Percentiles rank a stretch among this genome's conserved stretches.
Evolutionary conservation across 2,888 invertebrate genomes (phyloP).

Genomic region (Sturmia bella): DNA sequence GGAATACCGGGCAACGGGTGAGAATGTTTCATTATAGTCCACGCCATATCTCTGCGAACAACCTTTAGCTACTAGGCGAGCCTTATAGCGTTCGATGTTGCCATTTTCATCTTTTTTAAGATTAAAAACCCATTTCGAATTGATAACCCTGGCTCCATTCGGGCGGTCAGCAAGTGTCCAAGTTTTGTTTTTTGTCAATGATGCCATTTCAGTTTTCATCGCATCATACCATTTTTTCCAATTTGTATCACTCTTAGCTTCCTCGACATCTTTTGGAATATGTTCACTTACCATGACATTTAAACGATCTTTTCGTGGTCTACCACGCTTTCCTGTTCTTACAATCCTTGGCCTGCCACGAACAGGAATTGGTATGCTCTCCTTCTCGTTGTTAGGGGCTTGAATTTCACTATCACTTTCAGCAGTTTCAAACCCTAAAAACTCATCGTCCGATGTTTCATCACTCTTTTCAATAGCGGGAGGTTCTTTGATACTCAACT

Average conservation of each 20-base stretch:
- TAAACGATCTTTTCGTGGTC: not conserved
- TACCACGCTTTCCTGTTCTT: not conserved
- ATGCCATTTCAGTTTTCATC: not conserved
- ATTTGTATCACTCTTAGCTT: not conserved
- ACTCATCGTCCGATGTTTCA: not conserved
- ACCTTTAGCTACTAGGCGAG: not conserved
- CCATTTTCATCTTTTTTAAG: not conserved
- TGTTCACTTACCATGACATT: not conserved
- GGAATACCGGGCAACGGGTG: constrained; percentile 20
- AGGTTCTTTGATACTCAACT: not conserved
- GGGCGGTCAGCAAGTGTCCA: not conserved
- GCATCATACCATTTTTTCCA: not conserved
- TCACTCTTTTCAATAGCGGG: not conserved
- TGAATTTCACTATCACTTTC: not conserved
- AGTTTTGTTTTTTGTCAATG: not conserved
- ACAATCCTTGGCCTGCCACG: not conserved
- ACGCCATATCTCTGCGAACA: not conserved
- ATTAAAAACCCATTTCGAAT: too few species aligned
- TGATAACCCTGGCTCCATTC: too few species aligned
- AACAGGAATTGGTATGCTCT: too few species aligned
- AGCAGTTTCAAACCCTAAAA: too few species aligned
- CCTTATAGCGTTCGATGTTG: not conserved
- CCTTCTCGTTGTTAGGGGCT: not conserved
- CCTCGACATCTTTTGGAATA: not conserved
- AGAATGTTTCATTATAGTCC: not conserved